A percentile compares a stretch with the other conserved stretches of the same genome.
These are phyloP conservation scores for Eilema depressum DNA, from an alignment of 2,888 invertebrate genomes.

Conservation along the genomic window DNA sequence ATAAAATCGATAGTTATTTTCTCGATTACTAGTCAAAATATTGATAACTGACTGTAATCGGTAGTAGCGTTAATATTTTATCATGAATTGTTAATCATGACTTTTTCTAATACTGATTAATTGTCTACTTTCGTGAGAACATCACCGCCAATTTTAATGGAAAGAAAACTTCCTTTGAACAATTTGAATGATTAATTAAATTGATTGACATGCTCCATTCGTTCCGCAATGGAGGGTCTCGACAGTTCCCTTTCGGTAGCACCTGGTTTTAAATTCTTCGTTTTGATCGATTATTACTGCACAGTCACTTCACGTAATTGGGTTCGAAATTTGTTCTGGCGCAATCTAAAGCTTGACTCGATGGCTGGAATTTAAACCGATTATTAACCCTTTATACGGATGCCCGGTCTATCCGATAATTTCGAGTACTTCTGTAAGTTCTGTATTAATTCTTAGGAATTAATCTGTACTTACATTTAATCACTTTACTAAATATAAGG, in stretches of 20 bases:
- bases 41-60: neutral
- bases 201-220: conserved; percentile 80
- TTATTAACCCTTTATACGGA: conserved; percentile 62
- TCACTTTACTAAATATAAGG: neutral
- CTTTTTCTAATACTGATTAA: neutral
- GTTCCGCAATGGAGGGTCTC: conserved; percentile 78
- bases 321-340: conserved; percentile 73
- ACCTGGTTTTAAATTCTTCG: conserved; percentile 73
- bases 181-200: conserved; percentile 81
- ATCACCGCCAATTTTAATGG: conserved; percentile 36
- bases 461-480: neutral
- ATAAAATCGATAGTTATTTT: neutral
- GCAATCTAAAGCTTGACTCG: conserved; percentile 58
- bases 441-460: neutral
- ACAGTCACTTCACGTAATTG: conserved; percentile 83
- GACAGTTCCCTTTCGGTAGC: conserved; percentile 66
- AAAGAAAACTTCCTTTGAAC: conserved; percentile 64
- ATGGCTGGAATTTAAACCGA: conserved; percentile 62
- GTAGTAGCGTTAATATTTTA: neutral
- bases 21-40: neutral
- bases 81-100: conserved; percentile 6
- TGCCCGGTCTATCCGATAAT: conserved; percentile 50
- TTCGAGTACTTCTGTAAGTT: conserved; percentile 40
- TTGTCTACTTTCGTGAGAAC: conserved; percentile 23
- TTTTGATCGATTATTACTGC: conserved; percentile 79